These are phyloP conservation scores for Tetragonula carbonaria DNA, from an alignment of 2,888 invertebrate genomes.

Conservation along the genomic window DNA sequence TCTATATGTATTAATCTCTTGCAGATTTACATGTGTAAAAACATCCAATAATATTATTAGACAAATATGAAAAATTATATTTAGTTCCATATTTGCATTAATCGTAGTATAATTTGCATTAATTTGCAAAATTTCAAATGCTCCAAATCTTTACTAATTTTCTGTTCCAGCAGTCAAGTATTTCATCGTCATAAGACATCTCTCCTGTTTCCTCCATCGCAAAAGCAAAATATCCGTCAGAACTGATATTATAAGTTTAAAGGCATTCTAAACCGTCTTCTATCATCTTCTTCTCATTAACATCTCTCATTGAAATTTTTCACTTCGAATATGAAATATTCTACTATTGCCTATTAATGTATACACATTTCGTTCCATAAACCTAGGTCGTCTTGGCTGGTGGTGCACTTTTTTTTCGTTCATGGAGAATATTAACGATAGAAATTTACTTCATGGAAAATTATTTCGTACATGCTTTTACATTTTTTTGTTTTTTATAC, in stretches of 20 bases:
- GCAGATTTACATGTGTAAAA: constrained; percentile 23
- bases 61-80: constrained; percentile 14
- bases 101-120: not conserved
- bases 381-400: constrained; percentile 81
- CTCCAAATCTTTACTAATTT: constrained; percentile 6
- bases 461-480: constrained; percentile 23
- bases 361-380: constrained; percentile 77
- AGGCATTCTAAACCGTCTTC: constrained; percentile 65
- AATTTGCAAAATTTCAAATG: constrained; percentile 5
- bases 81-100: constrained; percentile 21
- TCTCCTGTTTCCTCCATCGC: constrained; percentile 37
- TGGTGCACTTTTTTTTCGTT: constrained; percentile 62
- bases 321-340: constrained; percentile 69
- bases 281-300: constrained; percentile 44
- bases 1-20: not conserved
- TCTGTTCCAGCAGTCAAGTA: constrained; percentile 36
- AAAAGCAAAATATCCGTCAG: constrained; percentile 57
- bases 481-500: constrained; percentile 27
- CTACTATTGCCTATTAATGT: constrained; percentile 74
- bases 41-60: not conserved
- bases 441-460: constrained; percentile 43
- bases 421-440: constrained; percentile 55
- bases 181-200: constrained; percentile 35
- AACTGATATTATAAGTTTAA: constrained; percentile 62
- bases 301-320: constrained; percentile 57